Evolutionary conservation across 2,888 invertebrate species (phyloP).

Genomic region (Antitype chi): DNA sequence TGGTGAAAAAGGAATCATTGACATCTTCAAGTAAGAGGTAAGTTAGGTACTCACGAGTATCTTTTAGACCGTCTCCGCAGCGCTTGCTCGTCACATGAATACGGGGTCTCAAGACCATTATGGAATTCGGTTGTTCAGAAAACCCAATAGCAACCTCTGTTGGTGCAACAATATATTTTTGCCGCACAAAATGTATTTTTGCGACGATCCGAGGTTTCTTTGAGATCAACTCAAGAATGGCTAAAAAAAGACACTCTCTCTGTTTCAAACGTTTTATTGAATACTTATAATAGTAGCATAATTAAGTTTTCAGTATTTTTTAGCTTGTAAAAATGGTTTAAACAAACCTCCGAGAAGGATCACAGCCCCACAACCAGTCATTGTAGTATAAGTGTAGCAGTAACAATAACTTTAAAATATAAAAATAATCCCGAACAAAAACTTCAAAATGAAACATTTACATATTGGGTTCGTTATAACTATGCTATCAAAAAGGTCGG

Average conservation of each 20-base stretch:
- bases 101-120: not conserved
- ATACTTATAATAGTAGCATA: not conserved
- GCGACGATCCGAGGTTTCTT: not conserved
- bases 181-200: no score
- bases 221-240: not conserved
- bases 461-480: slow-evolving; percentile 18
- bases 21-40: not conserved
- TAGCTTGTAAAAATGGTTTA: not conserved
- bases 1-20: not conserved
- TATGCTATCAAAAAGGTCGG: slow-evolving; percentile 22
- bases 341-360: not conserved
- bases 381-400: not conserved
- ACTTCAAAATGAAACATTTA: slow-evolving; percentile 5
- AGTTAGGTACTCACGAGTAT: not conserved
- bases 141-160: not conserved
- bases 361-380: not conserved
- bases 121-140: not conserved
- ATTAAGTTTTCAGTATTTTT: no score
- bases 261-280: not conserved
- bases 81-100: not conserved
- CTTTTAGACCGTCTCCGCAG: not conserved
- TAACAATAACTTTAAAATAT: not conserved
- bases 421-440: not conserved
- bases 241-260: not conserved
- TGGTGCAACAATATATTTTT: not conserved